Conservation (phyloP, 1,140 invertebrate species). For the Laupala kohalensis region DNA sequence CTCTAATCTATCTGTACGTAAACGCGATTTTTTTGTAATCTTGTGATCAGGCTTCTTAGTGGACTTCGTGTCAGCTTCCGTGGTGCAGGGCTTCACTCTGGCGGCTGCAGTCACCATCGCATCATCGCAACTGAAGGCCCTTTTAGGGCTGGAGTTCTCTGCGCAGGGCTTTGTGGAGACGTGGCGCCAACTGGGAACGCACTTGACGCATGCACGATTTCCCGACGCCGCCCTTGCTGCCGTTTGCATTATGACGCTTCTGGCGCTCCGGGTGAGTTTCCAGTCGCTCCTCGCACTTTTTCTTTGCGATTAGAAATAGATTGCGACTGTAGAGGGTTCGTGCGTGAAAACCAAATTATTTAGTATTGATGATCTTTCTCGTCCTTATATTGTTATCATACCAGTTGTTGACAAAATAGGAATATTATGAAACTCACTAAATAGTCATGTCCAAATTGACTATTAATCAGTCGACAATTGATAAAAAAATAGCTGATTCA, state of each 20-base stretch:
- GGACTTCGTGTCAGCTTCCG: constrained; percentile 72
- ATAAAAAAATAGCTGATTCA: too few species aligned
- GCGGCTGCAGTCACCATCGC: constrained; percentile 75
- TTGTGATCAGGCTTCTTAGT: constrained; percentile 73
- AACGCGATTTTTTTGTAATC: too few species aligned
- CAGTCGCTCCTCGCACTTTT: background rate
- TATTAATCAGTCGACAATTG: too few species aligned
- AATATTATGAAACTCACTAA: too few species aligned
- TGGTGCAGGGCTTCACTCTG: constrained; percentile 75
- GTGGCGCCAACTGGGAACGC: constrained; percentile 36
- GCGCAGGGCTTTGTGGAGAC: constrained; percentile 46
- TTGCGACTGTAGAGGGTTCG: too few species aligned
- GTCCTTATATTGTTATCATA: too few species aligned
- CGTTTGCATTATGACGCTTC: constrained; percentile 41
- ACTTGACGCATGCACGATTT: constrained; percentile 36
- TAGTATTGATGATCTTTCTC: too few species aligned
- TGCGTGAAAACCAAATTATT: too few species aligned
- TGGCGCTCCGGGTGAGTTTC: constrained; percentile 43
- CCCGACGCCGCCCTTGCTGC: constrained; percentile 50
- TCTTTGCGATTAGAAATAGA: too few species aligned
- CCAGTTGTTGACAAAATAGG: too few species aligned
- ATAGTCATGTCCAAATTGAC: too few species aligned
- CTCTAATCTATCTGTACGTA: background rate
- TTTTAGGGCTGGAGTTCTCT: constrained; percentile 50
- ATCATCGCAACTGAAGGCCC: constrained; percentile 61